Evolutionary conservation across 2,888 invertebrate species (phyloP).

Genomic region (Lysandra coridon): DNA sequence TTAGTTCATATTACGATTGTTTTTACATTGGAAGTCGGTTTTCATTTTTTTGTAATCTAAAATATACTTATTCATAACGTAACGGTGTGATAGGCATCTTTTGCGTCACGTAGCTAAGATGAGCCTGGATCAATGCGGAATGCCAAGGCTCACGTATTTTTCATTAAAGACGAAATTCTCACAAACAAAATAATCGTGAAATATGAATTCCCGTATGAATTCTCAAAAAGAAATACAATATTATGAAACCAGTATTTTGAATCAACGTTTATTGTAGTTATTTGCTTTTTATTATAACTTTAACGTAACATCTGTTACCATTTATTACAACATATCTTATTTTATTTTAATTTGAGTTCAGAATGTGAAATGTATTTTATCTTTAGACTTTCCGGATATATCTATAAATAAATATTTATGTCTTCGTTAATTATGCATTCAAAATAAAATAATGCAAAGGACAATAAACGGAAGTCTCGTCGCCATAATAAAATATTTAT

Average conservation of each 20-base stretch:
- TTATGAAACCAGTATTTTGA: background rate
- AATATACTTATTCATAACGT: slow-evolving; percentile 27
- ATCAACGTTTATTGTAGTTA: no score
- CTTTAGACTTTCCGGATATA: background rate
- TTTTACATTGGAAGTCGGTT: no score
- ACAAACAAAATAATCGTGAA: slow-evolving; percentile 38
- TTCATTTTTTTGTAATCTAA: no score
- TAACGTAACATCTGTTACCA: background rate
- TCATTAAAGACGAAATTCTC: slow-evolving; percentile 59
- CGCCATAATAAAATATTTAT: background rate
- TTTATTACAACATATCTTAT: background rate
- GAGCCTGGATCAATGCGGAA: slow-evolving; percentile 71
- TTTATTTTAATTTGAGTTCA: background rate
- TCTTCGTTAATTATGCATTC: background rate
- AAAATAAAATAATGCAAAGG: no score
- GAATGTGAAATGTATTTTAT: background rate
- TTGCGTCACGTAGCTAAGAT: slow-evolving; percentile 65
- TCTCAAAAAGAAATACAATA: background rate
- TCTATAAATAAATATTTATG: background rate
- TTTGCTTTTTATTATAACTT: background rate
- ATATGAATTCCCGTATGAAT: background rate
- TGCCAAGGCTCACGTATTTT: slow-evolving; percentile 72
- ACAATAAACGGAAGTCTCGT: background rate
- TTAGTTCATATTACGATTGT: no score
- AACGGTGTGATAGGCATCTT: slow-evolving; percentile 41